Percentiles rank a stretch among this genome's conserved stretches.
Conservation (phyloP, 2,797 vertebrate species). For the Cyprinodon diabolis region DNA sequence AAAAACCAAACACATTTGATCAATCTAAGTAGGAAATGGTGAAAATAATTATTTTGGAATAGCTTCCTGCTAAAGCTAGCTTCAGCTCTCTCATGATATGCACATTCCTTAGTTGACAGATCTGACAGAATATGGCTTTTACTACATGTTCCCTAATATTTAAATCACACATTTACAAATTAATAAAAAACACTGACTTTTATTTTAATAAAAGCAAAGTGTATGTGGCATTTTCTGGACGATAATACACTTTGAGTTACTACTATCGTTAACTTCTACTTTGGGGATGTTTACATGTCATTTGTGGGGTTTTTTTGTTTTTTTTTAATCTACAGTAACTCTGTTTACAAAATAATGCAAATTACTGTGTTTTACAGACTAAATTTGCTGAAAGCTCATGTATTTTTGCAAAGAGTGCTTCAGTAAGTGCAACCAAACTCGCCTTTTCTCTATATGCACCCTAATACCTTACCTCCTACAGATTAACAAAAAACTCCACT, state of each 20-base stretch:
- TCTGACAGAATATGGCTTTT: neutral
- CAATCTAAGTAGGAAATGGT: neutral
- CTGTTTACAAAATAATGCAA: neutral
- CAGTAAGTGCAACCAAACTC: neutral
- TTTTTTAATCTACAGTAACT: slow-evolving; percentile 22
- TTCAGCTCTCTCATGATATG: neutral
- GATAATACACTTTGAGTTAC: neutral
- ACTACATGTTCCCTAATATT: slow-evolving; percentile 12
- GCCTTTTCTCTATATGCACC: slow-evolving; percentile 1
- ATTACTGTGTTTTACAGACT: neutral
- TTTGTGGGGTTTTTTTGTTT: slow-evolving; percentile 9
- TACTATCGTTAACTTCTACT: slow-evolving; percentile 12
- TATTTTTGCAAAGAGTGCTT: neutral
- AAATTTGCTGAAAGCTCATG: neutral
- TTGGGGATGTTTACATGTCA: slow-evolving; percentile 30
- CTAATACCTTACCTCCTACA: neutral
- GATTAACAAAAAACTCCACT: neutral
- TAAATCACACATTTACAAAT: neutral
- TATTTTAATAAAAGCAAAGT: neutral
- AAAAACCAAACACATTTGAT: neutral
- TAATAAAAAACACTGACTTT: neutral
- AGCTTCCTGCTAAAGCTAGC: neutral
- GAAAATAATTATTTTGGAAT: neutral
- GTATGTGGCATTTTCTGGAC: neutral
- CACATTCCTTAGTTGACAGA: neutral